Percentiles rank a stretch among this genome's conserved stretches.
Conservation (phyloP, 2,797 vertebrate genomes). For the Thamnophis elegans region DNA sequence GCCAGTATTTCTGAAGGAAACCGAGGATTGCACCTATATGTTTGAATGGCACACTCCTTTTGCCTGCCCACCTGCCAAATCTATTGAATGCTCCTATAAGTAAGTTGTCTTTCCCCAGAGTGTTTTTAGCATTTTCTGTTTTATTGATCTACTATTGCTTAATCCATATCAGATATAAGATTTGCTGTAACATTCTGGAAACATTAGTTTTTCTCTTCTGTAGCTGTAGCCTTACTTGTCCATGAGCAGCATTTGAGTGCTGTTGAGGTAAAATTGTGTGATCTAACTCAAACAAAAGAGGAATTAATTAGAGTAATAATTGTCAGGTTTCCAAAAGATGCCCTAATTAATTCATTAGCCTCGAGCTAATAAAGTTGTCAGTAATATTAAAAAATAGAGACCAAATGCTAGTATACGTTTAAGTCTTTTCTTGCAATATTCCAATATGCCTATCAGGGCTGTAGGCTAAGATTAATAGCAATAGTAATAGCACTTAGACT, state of each 20-base stretch:
- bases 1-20: conserved; percentile 89
- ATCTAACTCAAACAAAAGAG: background rate
- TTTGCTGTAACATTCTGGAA: background rate
- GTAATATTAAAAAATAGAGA: background rate
- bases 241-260: background rate
- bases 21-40: conserved; percentile 89
- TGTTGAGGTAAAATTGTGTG: background rate
- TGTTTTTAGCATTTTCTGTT: background rate
- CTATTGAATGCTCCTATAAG: conserved; percentile 88
- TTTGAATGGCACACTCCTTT: conserved; percentile 89
- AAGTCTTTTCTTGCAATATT: background rate
- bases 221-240: background rate
- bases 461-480: background rate
- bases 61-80: conserved; percentile 84
- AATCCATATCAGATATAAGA: background rate
- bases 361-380: no score
- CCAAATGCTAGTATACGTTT: background rate
- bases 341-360: no score
- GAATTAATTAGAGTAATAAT: background rate
- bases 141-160: background rate
- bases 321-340: no score
- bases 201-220: background rate
- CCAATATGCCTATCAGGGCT: background rate
- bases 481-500: no score
- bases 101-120: conserved; percentile 66